These are phyloP conservation scores for Steinernema carpocapsae DNA, from an alignment of 2,888 invertebrate species.

Conservation along the genomic window DNA sequence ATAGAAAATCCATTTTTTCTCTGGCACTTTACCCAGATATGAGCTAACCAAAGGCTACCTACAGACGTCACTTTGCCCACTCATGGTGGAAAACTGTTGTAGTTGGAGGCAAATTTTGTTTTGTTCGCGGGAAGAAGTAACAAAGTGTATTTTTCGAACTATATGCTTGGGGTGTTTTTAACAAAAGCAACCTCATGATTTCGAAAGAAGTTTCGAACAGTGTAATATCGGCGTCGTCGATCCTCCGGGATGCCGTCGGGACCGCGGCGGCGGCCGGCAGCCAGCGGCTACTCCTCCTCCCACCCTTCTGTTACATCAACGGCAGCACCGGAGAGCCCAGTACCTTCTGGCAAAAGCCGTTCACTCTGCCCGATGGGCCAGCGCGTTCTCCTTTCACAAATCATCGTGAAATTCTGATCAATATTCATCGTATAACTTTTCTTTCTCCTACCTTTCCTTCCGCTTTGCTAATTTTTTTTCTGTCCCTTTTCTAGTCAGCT, in stretches of 20 bases:
- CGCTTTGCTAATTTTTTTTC: too few relatives aligned
- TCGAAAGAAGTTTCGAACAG: slow-evolving; percentile 25
- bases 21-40: too few relatives aligned
- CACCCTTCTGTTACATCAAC: background rate
- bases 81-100: too few relatives aligned
- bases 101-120: too few relatives aligned
- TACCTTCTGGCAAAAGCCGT: slow-evolving; percentile 3
- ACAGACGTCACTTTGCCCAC: too few relatives aligned
- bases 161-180: too few relatives aligned
- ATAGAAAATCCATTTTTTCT: too few relatives aligned
- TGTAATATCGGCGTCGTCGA: slow-evolving; percentile 9
- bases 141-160: too few relatives aligned
- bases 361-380: background rate
- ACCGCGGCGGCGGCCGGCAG: background rate
- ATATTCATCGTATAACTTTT: background rate
- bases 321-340: background rate
- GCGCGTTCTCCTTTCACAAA: slow-evolving; percentile 7
- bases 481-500: background rate
- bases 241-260: background rate
- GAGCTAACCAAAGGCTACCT: too few relatives aligned
- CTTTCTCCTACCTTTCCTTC: background rate
- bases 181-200: background rate
- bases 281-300: slow-evolving; percentile 24
- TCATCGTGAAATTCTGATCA: background rate
- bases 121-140: too few relatives aligned